Base-by-base conservation (phyloP, 1,140 invertebrate genomes). In the Adelges cooleyi region DNA sequence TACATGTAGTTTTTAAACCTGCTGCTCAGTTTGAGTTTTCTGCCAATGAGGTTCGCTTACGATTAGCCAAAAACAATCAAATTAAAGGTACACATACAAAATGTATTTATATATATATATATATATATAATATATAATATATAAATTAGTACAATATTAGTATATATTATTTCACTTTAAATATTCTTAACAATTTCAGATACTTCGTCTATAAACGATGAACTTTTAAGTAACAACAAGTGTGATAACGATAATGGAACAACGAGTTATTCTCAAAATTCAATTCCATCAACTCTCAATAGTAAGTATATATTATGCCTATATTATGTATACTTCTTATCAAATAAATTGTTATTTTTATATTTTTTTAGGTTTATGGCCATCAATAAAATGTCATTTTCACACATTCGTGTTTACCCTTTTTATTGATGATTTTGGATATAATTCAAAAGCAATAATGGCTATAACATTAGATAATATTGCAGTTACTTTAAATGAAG, bases 381-480 rank as follows among this genome's bases (percentile, higher is more conserved):
- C 56, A 23, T 62, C 56, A n/a, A 48, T 62, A 15, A 62, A 62
- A 62, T 62, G 56, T 33, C 40, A 62, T 62, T 29, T 62, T 33
- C 56, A 62, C 46, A 62, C 56, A 48, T 62, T 62, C 33, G 20
- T 62, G 29, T 46, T 62, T 2, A 62, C 44, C 20, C 33, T 62
- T 46, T 62, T 62, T 18, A 23, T 62, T 62, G 56, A 62, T 48
- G 71, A 71, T 42, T 66, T 65, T 17, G 66, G 46, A 17, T 71
- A 66, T 17, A 72, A 75, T 66, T 72, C 69, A 52, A 71, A 69
- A 38, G 74, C 77, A 70, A 65, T 77, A 3, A 68, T 71, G 27
- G 71, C 71, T 67, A 68, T 77, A 8, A 69, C 69, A 8, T 73
- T 75, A 65, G 76, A 78, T 71, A 70, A 76, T 69, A 68, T 78